A percentile compares a stretch with the other conserved stretches of the same genome.
Evolutionary conservation across 2,113 vertebrate species (phyloP).

Genomic region (Caloenas nicobarica): DNA sequence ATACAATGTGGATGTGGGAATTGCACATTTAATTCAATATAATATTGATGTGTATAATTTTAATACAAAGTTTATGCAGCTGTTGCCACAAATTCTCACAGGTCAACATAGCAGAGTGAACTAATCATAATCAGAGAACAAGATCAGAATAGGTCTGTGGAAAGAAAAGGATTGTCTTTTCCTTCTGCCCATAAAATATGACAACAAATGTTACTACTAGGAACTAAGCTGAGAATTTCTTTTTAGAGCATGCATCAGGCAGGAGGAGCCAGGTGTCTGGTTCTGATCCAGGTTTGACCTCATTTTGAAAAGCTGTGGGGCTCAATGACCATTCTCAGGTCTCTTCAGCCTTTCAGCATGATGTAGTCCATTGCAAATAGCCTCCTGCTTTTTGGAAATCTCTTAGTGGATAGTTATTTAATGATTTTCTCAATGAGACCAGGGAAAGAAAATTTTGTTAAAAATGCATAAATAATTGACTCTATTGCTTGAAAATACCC

Average conservation of each 20-base stretch:
- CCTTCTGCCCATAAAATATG: not conserved
- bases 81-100: not conserved
- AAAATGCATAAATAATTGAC: constrained; percentile 5
- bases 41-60: not conserved
- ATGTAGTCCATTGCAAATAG: not conserved
- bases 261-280: not conserved
- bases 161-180: not conserved
- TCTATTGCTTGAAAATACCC: constrained; percentile 1
- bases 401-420: not conserved
- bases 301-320: not conserved
- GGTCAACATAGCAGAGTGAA: not conserved
- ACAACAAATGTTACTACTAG: not conserved
- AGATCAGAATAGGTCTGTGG: not conserved
- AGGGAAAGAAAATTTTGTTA: not conserved
- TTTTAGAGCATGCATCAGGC: not conserved
- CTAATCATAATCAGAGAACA: not conserved
- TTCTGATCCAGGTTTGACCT: not conserved
- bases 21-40: not conserved
- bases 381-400: not conserved
- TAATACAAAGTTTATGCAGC: not conserved
- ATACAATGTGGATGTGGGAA: not conserved
- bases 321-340: not conserved
- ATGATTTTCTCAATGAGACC: not conserved
- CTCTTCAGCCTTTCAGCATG: not conserved
- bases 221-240: not conserved